Evolutionary conservation across 1,140 invertebrate genomes (phyloP).

Genomic region (Leptestheria dahalacensis): DNA sequence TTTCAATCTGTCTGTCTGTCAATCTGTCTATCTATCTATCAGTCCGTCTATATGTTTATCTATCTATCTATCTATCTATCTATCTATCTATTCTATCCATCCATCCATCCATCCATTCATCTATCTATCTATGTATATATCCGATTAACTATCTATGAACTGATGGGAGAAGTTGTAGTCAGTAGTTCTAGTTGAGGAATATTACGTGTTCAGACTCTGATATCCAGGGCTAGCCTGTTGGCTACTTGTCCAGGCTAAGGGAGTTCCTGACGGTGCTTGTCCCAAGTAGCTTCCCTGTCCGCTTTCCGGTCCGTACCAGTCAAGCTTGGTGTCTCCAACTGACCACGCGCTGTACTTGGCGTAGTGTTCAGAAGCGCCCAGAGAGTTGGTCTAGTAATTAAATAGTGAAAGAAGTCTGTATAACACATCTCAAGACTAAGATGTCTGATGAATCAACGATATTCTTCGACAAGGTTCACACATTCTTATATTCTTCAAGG

Average conservation of each 20-base stretch:
- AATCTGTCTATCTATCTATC: too few relatives aligned
- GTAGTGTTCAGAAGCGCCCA: conserved; percentile 24
- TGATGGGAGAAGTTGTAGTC: background rate
- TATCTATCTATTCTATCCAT: too few relatives aligned
- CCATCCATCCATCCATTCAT: too few relatives aligned
- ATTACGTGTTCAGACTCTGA: conserved; percentile 24
- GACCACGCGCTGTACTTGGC: conserved; percentile 30
- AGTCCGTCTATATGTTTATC: too few relatives aligned
- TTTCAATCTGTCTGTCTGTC: too few relatives aligned
- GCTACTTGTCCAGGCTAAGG: conserved; percentile 32
- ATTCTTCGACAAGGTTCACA: too few relatives aligned
- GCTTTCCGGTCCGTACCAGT: conserved; percentile 31
- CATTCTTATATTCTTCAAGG: too few relatives aligned
- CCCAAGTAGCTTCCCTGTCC: conserved; percentile 28
- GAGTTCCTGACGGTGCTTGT: conserved; percentile 27
- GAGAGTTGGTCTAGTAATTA: conserved; percentile 7
- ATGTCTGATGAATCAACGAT: too few relatives aligned
- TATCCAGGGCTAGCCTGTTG: conserved; percentile 24
- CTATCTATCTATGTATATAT: too few relatives aligned
- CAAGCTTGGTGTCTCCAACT: conserved; percentile 28
- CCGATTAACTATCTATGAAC: background rate
- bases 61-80: too few relatives aligned
- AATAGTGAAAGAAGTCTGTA: background rate
- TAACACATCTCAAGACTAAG: too few relatives aligned
- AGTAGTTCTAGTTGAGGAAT: too few relatives aligned